phyloP scores from a whole-genome alignment of 2,888 invertebrate species.

The Tipula confusa region DNA sequence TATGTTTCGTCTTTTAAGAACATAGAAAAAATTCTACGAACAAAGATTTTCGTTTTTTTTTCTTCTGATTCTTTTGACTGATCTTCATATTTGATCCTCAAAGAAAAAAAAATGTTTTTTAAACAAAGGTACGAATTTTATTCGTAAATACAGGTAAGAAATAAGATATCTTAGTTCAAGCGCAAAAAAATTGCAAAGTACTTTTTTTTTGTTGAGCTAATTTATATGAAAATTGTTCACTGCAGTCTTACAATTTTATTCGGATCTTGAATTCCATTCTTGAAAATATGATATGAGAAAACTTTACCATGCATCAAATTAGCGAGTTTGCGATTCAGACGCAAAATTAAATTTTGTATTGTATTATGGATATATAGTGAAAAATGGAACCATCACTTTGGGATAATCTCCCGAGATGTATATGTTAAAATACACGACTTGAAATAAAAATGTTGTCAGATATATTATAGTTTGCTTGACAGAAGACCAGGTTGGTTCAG shows the following conservation, averaged over 20 bases:
- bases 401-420: too few relatives aligned
- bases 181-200: neutral
- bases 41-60: neutral
- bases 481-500: too few relatives aligned
- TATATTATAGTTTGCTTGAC: too few relatives aligned
- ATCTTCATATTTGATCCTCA: constrained; percentile 16
- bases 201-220: neutral
- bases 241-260: neutral
- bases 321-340: too few relatives aligned
- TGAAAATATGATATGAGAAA: too few relatives aligned
- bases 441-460: too few relatives aligned
- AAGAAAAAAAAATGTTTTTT: constrained; percentile 8
- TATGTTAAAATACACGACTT: too few relatives aligned
- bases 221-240: too few relatives aligned
- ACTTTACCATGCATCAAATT: too few relatives aligned
- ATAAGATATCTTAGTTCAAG: neutral
- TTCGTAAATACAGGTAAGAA: neutral
- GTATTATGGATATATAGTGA: too few relatives aligned
- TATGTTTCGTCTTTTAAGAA: neutral
- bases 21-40: neutral
- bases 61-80: constrained; percentile 25
- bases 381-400: too few relatives aligned
- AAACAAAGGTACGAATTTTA: neutral
- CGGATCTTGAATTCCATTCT: neutral
- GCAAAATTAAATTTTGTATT: too few relatives aligned